A percentile compares a stretch with the other conserved stretches of the same genome.
Conservation (phyloP, 1,140 invertebrate species). For the Drosophila micromelanica region DNA sequence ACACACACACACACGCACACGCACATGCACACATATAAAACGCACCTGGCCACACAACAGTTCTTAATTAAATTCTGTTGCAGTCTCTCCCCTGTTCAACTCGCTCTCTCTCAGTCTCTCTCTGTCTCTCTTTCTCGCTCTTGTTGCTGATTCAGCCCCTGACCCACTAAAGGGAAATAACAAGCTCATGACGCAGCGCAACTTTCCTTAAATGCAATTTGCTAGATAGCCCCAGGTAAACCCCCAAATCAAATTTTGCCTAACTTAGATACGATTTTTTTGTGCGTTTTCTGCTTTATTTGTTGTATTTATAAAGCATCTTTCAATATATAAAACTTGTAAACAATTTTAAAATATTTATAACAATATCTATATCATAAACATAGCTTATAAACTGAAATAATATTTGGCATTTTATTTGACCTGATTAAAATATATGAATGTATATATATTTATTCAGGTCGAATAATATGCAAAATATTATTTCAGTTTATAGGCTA, state of each 20-base stretch:
- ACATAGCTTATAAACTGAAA: too few species aligned
- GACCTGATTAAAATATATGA: too few species aligned
- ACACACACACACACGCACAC: too few species aligned
- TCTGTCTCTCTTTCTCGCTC: background rate
- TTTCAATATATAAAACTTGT: too few species aligned
- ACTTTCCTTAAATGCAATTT: slow-evolving; percentile 20
- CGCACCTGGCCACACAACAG: slow-evolving; percentile 62
- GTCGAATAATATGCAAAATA: too few species aligned
- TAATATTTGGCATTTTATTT: too few species aligned
- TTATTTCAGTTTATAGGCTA: too few species aligned
- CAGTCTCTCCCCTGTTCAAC: background rate
- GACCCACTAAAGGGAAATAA: slow-evolving; percentile 55
- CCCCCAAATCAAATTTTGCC: background rate
- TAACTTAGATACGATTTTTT: slow-evolving; percentile 38
- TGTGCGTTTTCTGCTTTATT: background rate
- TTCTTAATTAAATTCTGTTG: slow-evolving; percentile 65
- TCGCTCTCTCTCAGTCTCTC: background rate
- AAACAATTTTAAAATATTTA: too few species aligned
- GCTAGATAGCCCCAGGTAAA: slow-evolving; percentile 13
- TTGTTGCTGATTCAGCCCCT: slow-evolving; percentile 51
- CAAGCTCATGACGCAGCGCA: slow-evolving; percentile 38
- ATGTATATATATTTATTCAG: too few species aligned
- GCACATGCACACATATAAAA: slow-evolving; percentile 10
- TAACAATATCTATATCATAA: too few species aligned
- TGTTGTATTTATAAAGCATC: too few species aligned